These are phyloP conservation scores for Carassius carassius DNA, from an alignment of 2,113 vertebrate species.

Conservation along the genomic window DNA sequence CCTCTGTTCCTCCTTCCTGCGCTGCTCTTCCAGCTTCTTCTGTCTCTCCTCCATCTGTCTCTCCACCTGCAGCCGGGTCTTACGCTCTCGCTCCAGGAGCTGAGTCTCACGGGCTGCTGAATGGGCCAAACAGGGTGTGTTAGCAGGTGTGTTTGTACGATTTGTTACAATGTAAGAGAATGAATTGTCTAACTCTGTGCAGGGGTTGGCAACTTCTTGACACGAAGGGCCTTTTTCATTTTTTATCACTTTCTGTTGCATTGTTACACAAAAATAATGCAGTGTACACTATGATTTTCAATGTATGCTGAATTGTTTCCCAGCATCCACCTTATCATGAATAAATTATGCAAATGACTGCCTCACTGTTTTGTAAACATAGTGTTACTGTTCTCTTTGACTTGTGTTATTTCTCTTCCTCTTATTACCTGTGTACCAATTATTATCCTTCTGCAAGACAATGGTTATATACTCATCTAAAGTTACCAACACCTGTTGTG, in stretches of 20 bases:
- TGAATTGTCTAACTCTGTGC: not conserved
- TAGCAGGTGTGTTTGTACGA: not conserved
- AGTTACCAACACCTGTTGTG: not conserved
- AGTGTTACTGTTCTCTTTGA: not conserved
- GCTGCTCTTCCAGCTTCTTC: conserved; percentile 85
- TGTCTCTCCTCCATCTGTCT: conserved; percentile 91
- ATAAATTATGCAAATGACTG: not conserved
- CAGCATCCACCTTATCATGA: not conserved
- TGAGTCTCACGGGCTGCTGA: conserved; percentile 86
- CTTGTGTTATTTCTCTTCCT: not conserved
- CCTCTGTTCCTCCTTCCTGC: conserved; percentile 87
- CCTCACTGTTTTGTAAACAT: not conserved
- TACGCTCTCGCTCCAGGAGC: conserved; percentile 89
- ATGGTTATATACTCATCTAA: not conserved
- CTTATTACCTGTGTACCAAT: too few species aligned
- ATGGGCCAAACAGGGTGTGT: not conserved
- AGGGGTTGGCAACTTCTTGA: not conserved
- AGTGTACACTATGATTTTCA: not conserved
- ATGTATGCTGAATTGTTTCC: not conserved
- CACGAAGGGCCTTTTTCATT: not conserved
- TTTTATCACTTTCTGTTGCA: too few species aligned
- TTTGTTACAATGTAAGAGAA: not conserved
- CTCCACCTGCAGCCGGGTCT: conserved; percentile 87
- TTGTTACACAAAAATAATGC: not conserved
- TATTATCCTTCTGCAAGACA: not conserved